Evolutionary conservation across 2,113 vertebrate genomes (phyloP), one percentile per base, ranked within the genome.

Genomic region (Labeo catla): DNA sequence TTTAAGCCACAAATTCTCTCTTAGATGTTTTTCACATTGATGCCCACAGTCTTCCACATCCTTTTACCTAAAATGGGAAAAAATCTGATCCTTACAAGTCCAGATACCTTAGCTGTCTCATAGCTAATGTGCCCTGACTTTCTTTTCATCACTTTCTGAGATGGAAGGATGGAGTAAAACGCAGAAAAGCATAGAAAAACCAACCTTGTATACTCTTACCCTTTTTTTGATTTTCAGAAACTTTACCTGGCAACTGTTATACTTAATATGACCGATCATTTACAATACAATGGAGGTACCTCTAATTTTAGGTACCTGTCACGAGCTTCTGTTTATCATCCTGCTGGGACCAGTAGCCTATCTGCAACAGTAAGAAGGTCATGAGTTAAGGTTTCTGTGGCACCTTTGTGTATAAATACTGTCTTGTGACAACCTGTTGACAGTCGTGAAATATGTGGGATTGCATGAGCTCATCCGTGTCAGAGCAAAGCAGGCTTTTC

Each of bases 401-500:
- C 81, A 54, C 50, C 77, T 85, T 85, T 16, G 5, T 50, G 76
- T 89, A 91, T 90, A 88, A 90, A 91, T 91, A 90, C 86, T 59
- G 34, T 83, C 66, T 81, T 80, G 76, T 89, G 89, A 89, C 59
- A 52, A 61, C n/a, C 43, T 82, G 89, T 59, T 89, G 89, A 90
- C 87, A 87, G 83, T 36, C n/a, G 82, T 82, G 49, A 81, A 21
- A 73, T 83, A 49, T 84, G 65, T 28, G 49, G 72, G 68, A 85
- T 83, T 57, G 63, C 81, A 84, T 87, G 84, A 88, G 76, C 70
- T 89, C 52, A 81, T 88, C 72, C 21, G 4, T 84, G 80, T 63
- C 16, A 4, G 39, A 63, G 54, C 63, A 81, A 82, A 28, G 34
- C 13, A n/a, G 80, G 23, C 54, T 19, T 66, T 82, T 81, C 34